These are phyloP conservation scores for Thomomys bottae DNA, from an alignment of 2,113 vertebrate species.

Conservation along the genomic window DNA sequence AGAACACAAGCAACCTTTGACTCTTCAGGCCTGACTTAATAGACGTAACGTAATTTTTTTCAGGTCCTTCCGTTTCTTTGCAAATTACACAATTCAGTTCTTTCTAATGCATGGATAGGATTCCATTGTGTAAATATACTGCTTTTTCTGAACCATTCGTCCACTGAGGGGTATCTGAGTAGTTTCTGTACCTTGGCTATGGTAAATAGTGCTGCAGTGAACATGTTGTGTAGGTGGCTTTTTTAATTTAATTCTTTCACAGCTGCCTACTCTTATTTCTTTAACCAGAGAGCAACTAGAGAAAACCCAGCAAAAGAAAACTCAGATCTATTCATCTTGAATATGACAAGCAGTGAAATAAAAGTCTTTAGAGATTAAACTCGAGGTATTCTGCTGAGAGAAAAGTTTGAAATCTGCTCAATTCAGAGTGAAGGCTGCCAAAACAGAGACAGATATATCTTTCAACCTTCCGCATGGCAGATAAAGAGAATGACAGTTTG, in stretches of 20 bases:
- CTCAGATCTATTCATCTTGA: neutral
- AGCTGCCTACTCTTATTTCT: neutral
- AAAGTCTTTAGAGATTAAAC: slow-evolving; percentile 34
- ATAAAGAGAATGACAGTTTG: neutral
- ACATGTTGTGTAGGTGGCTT: too few relatives aligned
- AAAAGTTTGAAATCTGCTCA: slow-evolving; percentile 40
- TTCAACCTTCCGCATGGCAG: neutral
- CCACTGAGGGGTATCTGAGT: too few relatives aligned
- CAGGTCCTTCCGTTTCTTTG: too few relatives aligned
- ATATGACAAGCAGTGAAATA: neutral
- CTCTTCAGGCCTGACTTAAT: too few relatives aligned
- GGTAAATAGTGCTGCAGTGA: too few relatives aligned
- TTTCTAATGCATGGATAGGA: too few relatives aligned
- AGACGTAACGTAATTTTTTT: too few relatives aligned
- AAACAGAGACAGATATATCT: slow-evolving; percentile 27
- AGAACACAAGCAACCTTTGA: too few relatives aligned
- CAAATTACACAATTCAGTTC: too few relatives aligned
- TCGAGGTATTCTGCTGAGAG: neutral
- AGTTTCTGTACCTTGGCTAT: too few relatives aligned
- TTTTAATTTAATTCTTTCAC: neutral
- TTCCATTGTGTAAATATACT: too few relatives aligned
- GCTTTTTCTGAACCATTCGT: too few relatives aligned
- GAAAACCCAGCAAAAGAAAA: neutral
- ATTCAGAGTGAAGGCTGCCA: slow-evolving; percentile 50
- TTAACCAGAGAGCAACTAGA: neutral